phyloP scores from a whole-genome alignment of 2,113 vertebrate genomes.

The Apeltes quadracus region DNA sequence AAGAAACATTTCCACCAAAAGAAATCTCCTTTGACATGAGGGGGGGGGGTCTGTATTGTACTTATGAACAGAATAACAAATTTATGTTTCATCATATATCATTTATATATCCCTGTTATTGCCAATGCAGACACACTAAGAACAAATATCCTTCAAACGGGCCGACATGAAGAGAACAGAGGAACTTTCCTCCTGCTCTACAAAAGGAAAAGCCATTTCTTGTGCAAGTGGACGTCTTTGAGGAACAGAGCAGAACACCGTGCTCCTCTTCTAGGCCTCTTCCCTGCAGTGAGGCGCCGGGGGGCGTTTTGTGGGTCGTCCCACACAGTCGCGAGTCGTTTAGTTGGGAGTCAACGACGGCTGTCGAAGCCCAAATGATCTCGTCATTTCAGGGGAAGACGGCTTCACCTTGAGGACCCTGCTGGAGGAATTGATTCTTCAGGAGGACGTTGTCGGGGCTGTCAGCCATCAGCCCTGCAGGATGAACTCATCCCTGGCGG shows the following conservation, averaged over 20 bases:
- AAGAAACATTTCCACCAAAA: not conserved
- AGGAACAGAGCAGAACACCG: constrained; percentile 14
- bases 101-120: not conserved
- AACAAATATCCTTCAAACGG: not conserved
- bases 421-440: constrained; percentile 43
- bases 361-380: constrained; percentile 52
- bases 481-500: constrained; percentile 51
- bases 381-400: constrained; percentile 34
- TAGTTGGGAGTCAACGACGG: constrained; percentile 43
- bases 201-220: not conserved
- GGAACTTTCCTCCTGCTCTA: not conserved
- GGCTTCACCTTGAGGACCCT: constrained; percentile 46
- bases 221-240: constrained; percentile 9
- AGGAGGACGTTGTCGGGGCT: constrained; percentile 60
- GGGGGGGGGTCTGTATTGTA: not conserved
- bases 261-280: constrained; percentile 11
- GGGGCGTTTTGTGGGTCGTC: not conserved
- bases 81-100: not conserved
- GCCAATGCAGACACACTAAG: not conserved
- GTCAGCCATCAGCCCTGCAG: constrained; percentile 42
- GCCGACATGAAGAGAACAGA: not conserved
- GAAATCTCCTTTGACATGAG: not conserved
- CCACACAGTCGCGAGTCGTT: constrained; percentile 16
- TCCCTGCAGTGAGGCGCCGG: constrained; percentile 31
- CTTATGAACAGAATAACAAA: not conserved